phyloP scores from a whole-genome alignment of 2,888 invertebrate genomes.

The Zygothrica quintamaculata region DNA sequence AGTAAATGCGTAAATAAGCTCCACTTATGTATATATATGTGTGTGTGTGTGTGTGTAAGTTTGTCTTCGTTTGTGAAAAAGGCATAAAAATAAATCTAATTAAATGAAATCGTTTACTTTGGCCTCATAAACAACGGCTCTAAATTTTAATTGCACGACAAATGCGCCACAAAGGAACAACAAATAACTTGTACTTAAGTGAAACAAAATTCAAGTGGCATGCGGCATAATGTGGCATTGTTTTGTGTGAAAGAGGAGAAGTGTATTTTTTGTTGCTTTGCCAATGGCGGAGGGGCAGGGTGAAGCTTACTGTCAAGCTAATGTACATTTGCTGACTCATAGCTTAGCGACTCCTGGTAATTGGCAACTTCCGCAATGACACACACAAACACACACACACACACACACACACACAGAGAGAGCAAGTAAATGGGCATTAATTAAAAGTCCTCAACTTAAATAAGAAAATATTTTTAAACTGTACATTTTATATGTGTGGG shows the following conservation, averaged over 20 bases:
- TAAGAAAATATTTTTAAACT: constrained; percentile 33
- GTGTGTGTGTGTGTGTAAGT: no score
- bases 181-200: constrained; percentile 1
- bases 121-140: constrained; percentile 60
- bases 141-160: constrained; percentile 63
- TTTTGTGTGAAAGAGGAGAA: no score
- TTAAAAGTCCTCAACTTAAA: constrained; percentile 42
- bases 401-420: no score
- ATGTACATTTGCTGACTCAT: constrained; percentile 49
- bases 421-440: constrained; percentile 55
- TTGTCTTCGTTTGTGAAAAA: constrained; percentile 42
- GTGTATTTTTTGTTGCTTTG: no score
- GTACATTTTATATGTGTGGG: no score
- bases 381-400: background rate
- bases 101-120: constrained; percentile 70
- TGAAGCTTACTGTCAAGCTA: no score
- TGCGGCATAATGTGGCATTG: constrained; percentile 22
- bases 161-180: constrained; percentile 36
- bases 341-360: constrained; percentile 42
- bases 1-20: constrained; percentile 62
- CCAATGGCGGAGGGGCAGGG: no score
- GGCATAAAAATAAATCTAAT: constrained; percentile 77
- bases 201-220: background rate
- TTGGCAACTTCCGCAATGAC: constrained; percentile 64
- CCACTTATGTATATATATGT: constrained; percentile 41